Percentiles rank a stretch among this genome's conserved stretches.
Evolutionary conservation across 2,797 vertebrate species (phyloP).

Genomic region (Cacajao melanocephalus): DNA sequence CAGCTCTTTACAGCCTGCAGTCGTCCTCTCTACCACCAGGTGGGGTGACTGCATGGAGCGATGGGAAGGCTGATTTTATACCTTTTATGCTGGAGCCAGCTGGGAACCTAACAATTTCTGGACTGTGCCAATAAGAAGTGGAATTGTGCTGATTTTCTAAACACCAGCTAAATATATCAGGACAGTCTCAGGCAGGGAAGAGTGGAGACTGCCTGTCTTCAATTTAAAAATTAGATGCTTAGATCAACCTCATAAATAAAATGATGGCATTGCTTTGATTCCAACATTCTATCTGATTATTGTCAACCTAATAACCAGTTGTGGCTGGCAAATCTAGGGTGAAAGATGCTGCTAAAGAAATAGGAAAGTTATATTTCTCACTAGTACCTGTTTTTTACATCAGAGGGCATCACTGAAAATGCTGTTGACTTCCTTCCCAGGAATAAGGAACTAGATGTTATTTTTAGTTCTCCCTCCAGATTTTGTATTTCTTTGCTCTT

Average conservation of each 20-base stretch:
- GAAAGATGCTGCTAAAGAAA: not conserved
- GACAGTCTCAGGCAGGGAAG: conserved; percentile 50
- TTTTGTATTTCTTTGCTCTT: conserved; percentile 16
- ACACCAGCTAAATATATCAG: conserved; percentile 68
- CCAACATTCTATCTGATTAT: conserved; percentile 46
- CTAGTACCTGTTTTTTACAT: not conserved
- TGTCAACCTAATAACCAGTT: conserved; percentile 49
- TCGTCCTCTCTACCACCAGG: conserved; percentile 51
- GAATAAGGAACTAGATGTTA: conserved; percentile 30
- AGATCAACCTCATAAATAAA: conserved; percentile 65
- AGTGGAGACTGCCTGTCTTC: conserved; percentile 61
- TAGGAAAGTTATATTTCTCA: not conserved
- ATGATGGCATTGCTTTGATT: conserved; percentile 49
- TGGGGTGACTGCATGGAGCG: conserved; percentile 28
- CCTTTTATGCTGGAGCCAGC: not conserved
- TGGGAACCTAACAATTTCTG: conserved; percentile 25
- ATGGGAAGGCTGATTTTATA: not conserved
- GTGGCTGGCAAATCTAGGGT: conserved; percentile 22
- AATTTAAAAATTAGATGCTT: conserved; percentile 69
- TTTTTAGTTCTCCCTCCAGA: not conserved
- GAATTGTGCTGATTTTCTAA: conserved; percentile 68
- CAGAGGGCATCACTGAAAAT: not conserved
- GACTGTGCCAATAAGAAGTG: conserved; percentile 53
- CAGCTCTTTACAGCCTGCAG: not conserved
- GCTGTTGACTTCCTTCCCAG: not conserved